phyloP scores from a whole-genome alignment of 1,140 invertebrate genomes.

The Drosophila sp. region DNA sequence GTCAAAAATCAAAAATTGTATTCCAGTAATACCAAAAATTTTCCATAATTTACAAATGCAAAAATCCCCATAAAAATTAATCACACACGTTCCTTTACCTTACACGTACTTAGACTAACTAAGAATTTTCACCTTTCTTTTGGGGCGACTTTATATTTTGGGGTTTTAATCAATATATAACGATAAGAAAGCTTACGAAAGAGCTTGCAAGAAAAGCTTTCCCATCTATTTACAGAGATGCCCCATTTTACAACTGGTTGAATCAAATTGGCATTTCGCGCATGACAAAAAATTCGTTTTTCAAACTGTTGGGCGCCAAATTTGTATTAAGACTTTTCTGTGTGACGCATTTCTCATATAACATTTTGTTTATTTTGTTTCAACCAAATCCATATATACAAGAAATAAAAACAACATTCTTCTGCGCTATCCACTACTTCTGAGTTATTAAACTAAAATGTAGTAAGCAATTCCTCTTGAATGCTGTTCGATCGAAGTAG shows the following conservation, averaged over 20 bases:
- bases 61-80: not conserved
- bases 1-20: not conserved
- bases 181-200: slow-evolving; percentile 37
- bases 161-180: slow-evolving; percentile 21
- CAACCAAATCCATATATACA: slow-evolving; percentile 53
- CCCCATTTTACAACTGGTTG: not conserved
- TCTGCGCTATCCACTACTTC: slow-evolving; percentile 51
- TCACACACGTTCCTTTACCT: not conserved
- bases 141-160: slow-evolving; percentile 9
- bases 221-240: not conserved
- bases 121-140: slow-evolving; percentile 18
- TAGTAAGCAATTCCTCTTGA: slow-evolving; percentile 90
- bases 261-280: not conserved
- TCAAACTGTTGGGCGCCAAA: not conserved
- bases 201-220: slow-evolving; percentile 6
- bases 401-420: slow-evolving; percentile 61
- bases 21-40: not conserved
- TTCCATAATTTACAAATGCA: not conserved
- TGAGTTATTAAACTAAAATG: slow-evolving; percentile 69
- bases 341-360: slow-evolving; percentile 10
- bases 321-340: not conserved
- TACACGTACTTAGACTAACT: slow-evolving; percentile 3
- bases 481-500: slow-evolving; percentile 90
- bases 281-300: not conserved
- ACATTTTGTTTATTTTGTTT: slow-evolving; percentile 22